Conservation (phyloP, 2,797 vertebrate species). For the Lepilemur ruficaudatus region DNA sequence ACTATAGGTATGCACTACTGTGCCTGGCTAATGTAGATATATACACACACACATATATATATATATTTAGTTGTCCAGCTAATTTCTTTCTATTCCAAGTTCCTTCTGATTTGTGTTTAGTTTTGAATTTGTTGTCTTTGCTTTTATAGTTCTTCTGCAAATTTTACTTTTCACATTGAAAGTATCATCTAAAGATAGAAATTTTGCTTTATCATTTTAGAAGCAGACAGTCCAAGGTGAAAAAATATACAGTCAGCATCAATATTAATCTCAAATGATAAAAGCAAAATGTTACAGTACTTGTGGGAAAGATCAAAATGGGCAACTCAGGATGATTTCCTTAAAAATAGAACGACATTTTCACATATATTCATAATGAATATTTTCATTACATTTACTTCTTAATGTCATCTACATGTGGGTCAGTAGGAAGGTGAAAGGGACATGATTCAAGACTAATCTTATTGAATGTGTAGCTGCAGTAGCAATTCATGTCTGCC, state of each 20-base stretch:
- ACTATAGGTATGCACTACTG: no score
- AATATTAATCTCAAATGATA: neutral
- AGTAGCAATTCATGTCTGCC: neutral
- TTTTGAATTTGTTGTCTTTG: neutral
- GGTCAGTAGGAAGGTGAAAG: neutral
- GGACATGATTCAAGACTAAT: neutral
- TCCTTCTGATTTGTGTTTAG: neutral
- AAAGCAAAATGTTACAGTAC: neutral
- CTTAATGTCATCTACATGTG: neutral
- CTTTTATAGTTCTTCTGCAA: neutral
- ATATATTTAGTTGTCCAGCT: no score
- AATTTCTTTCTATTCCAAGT: neutral
- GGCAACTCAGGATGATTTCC: neutral
- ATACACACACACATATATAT: no score
- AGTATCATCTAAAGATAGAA: neutral
- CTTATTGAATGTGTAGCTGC: neutral
- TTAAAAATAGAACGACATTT: neutral
- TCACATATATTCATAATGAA: neutral
- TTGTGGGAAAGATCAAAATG: neutral
- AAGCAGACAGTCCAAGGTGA: neutral
- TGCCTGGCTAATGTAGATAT: no score
- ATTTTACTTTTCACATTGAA: neutral
- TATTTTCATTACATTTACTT: neutral
- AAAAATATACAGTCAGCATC: neutral
- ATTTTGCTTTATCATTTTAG: neutral